Evolutionary conservation across 2,797 vertebrate genomes (phyloP).

Genomic region (Pteropus rufus): DNA sequence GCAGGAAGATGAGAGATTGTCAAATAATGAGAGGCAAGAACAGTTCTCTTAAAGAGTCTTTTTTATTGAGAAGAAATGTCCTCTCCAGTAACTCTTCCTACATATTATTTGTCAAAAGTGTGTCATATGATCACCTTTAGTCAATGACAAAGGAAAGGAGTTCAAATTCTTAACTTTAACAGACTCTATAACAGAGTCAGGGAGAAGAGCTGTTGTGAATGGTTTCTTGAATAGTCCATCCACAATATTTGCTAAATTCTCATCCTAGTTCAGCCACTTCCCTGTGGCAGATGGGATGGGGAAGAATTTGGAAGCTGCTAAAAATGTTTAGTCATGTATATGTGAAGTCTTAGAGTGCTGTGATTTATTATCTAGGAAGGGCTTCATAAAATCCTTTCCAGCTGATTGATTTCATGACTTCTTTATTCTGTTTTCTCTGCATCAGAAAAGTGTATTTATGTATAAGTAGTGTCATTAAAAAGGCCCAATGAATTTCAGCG

Average conservation of each 20-base stretch:
- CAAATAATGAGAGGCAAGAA: neutral
- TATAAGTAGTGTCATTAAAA: neutral
- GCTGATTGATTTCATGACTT: neutral
- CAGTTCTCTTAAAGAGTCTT: neutral
- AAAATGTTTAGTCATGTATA: neutral
- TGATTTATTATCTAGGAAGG: slow-evolving; percentile 6
- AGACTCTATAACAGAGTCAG: neutral
- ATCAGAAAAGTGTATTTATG: neutral
- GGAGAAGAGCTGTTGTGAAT: neutral
- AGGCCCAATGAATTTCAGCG: slow-evolving; percentile 44
- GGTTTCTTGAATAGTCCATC: neutral
- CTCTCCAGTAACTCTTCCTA: neutral
- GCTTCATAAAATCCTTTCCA: neutral
- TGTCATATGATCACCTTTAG: neutral
- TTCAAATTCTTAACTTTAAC: neutral
- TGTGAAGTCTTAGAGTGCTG: neutral
- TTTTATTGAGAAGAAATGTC: neutral
- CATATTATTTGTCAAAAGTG: neutral
- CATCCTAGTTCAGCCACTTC: neutral
- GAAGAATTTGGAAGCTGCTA: neutral
- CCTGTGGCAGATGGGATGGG: neutral
- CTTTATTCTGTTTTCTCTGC: slow-evolving; percentile 27
- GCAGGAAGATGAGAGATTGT: neutral
- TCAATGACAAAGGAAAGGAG: neutral
- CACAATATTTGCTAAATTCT: neutral